phyloP scores from a whole-genome alignment of 2,113 vertebrate genomes.

The Embiotoca jacksoni region DNA sequence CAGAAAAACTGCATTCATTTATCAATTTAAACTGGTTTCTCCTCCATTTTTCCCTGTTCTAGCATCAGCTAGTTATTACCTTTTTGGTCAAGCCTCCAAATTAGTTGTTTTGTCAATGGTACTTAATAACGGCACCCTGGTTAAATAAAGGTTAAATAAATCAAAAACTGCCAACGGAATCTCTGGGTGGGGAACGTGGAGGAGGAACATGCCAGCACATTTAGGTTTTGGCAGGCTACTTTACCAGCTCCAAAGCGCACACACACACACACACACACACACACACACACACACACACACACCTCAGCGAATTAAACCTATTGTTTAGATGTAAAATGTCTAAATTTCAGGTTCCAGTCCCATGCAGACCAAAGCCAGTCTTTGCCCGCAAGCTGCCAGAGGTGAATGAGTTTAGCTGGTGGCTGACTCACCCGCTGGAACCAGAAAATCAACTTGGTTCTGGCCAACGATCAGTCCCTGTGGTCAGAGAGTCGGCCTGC shows the following conservation, averaged over 20 bases:
- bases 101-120: slow-evolving; percentile 2
- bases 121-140: slow-evolving; percentile 28
- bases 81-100: slow-evolving; percentile 28
- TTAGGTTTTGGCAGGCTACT: slow-evolving; percentile 36
- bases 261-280: slow-evolving; percentile 7
- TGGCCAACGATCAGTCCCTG: slow-evolving; percentile 57
- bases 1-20: slow-evolving; percentile 47
- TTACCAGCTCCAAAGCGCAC: slow-evolving; percentile 26
- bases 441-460: slow-evolving; percentile 40
- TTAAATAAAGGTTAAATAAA: slow-evolving; percentile 49
- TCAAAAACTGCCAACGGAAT: slow-evolving; percentile 33
- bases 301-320: slow-evolving; percentile 47
- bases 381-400: slow-evolving; percentile 35
- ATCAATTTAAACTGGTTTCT: slow-evolving; percentile 26
- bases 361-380: slow-evolving; percentile 5
- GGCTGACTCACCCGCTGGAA: slow-evolving; percentile 66
- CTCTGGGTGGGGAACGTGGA: slow-evolving; percentile 27
- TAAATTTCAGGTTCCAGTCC: slow-evolving; percentile 45
- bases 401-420: slow-evolving; percentile 69
- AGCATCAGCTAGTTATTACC: background rate
- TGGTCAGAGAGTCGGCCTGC: slow-evolving; percentile 55
- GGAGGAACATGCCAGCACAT: slow-evolving; percentile 36
- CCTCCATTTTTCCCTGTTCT: background rate
- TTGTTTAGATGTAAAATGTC: slow-evolving; percentile 63
- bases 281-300: slow-evolving; percentile 10